Conservation (phyloP, 2,888 invertebrate species). For the Catotricha subobsoleta region DNA sequence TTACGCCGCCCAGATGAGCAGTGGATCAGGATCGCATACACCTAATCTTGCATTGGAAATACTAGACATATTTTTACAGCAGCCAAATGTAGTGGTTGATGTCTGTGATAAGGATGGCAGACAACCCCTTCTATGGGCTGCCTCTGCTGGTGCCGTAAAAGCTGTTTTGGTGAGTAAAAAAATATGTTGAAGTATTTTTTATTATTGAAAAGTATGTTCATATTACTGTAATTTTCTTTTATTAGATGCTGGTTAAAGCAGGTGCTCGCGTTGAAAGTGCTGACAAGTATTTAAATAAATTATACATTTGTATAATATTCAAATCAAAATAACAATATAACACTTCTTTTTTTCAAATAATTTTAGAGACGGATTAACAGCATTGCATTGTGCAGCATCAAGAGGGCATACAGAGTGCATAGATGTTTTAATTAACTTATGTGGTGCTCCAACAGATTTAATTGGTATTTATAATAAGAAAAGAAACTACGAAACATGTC, state of each 20-base stretch:
- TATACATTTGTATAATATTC: too few relatives aligned
- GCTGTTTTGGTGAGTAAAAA: conserved; percentile 55
- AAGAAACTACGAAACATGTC: background rate
- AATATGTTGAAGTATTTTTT: background rate
- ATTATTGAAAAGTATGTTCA: background rate
- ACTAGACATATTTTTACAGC: conserved; percentile 59
- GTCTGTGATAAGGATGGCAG: conserved; percentile 83
- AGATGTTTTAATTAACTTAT: conserved; percentile 70
- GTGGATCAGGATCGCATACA: conserved; percentile 42
- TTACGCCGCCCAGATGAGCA: conserved; percentile 95
- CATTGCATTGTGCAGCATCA: conserved; percentile 92
- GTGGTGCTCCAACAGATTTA: conserved; percentile 75
- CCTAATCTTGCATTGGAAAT: conserved; percentile 34
- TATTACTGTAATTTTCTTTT: background rate
- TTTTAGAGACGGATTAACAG: conserved; percentile 78
- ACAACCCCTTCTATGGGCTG: conserved; percentile 92
- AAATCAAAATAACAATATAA: background rate
- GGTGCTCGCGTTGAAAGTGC: conserved; percentile 66
- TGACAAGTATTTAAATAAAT: conserved; percentile 50
- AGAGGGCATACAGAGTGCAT: conserved; percentile 86
- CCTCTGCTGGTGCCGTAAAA: conserved; percentile 86
- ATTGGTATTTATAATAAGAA: too few relatives aligned
- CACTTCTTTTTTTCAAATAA: background rate
- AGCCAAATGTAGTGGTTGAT: conserved; percentile 63
- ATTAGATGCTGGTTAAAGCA: conserved; percentile 48